Percentiles rank a stretch among this genome's conserved stretches.
These are phyloP conservation scores for Acleris literana DNA, from an alignment of 2,888 invertebrate species.

Conservation along the genomic window DNA sequence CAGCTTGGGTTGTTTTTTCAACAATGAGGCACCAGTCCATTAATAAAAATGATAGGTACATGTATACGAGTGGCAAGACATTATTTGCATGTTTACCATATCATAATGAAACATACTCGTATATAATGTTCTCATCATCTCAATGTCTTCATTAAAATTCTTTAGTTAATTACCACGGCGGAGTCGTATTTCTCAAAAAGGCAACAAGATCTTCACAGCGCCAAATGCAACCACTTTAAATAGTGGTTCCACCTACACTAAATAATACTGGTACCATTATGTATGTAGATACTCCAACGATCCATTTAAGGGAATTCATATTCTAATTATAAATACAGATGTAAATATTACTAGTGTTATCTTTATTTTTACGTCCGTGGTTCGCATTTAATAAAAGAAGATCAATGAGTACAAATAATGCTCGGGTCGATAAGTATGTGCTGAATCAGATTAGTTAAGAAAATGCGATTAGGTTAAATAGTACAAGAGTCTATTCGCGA, in stretches of 20 bases:
- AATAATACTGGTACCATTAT: conserved; percentile 10
- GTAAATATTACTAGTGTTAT: no score
- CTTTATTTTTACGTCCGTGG: not conserved
- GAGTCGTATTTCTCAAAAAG: conserved; percentile 17
- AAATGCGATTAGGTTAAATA: conserved; percentile 28
- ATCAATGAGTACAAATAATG: conserved; percentile 16
- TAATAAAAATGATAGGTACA: no score
- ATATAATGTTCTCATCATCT: not conserved
- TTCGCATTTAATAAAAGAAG: not conserved
- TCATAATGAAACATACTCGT: not conserved
- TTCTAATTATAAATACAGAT: no score
- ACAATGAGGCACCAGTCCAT: no score
- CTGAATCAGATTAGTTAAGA: conserved; percentile 16
- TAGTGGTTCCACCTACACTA: conserved; percentile 24
- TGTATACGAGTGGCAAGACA: not conserved
- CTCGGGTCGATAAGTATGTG: conserved; percentile 13
- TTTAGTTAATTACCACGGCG: conserved; percentile 4
- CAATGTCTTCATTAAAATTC: not conserved
- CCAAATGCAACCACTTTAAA: conserved; percentile 24
- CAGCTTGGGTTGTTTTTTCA: no score
- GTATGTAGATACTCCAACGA: no score
- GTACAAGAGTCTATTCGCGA: conserved; percentile 15
- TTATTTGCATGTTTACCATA: not conserved
- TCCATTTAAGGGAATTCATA: no score
- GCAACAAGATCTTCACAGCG: conserved; percentile 17